phyloP scores from a whole-genome alignment of 2,888 invertebrate species.

The Stenchaetothrips biformis region DNA sequence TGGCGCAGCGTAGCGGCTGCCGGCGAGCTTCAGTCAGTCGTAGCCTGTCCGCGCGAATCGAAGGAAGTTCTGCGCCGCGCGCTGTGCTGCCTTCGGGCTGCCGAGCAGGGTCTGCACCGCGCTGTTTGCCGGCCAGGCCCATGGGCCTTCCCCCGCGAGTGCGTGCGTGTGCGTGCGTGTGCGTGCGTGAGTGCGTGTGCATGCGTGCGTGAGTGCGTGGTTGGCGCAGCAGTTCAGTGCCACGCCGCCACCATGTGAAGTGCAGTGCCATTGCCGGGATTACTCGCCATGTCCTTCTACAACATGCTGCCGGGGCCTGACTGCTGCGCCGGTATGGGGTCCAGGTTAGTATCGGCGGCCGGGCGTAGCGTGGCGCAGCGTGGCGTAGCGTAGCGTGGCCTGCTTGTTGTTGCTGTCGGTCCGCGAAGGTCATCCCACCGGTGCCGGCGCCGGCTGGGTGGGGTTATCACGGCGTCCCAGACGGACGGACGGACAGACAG shows the following conservation, averaged over 20 bases:
- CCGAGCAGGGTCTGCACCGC: neutral
- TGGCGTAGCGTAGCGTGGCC: neutral
- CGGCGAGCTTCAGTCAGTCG: neutral
- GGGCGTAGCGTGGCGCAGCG: neutral
- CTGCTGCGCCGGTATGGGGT: too few relatives aligned
- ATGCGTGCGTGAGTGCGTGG: neutral
- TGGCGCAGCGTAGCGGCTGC: neutral
- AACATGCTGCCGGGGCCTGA: too few relatives aligned
- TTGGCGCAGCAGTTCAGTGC: neutral
- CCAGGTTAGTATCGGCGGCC: neutral
- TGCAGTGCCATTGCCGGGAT: neutral
- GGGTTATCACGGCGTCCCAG: neutral
- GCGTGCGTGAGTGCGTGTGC: neutral
- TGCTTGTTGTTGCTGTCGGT: neutral
- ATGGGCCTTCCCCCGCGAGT: neutral
- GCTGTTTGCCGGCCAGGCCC: neutral
- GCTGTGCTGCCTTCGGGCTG: neutral
- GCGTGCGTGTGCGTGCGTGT: neutral
- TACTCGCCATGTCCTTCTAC: neutral
- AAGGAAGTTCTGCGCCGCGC: neutral
- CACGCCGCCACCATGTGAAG: neutral
- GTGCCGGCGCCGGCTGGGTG: neutral
- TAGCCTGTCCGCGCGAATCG: neutral
- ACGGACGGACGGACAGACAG: neutral
- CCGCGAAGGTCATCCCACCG: neutral